Base-by-base conservation (phyloP, 2,888 invertebrate genomes). In the Cyaniris semiargus region DNA sequence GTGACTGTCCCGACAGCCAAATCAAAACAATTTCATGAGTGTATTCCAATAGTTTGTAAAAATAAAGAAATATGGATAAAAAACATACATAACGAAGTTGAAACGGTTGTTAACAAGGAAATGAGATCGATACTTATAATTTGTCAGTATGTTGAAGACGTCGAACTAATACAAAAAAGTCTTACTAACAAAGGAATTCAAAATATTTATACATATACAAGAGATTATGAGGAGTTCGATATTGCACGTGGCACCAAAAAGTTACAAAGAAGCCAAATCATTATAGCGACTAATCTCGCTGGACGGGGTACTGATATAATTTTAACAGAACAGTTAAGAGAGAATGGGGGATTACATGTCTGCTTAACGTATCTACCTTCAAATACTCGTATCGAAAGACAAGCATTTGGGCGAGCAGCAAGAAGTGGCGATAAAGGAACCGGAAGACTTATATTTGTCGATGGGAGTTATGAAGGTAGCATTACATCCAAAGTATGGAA, bases 271-370 rank as follows among this genome's bases (percentile, higher is more conserved):
- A 72, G 72, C 15, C 72, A 72, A 56, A 60, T 77, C 21, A 77
- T 77, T 38, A 72, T 77, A 72, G 71, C 77, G 27, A 77, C 77
- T 44, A 77, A 77, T 77, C 72, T 77, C 34, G 77, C 77, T 34
- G 77, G 77, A 18, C 72, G 77, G 23, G 77, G 77, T 38, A 77
- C 77, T 44, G 77, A 77, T 44, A 77, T 77, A 34, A 53, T 72
- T 23, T 27, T 77, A 72, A 72, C 71, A 58, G 56, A 77, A n/a
- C 38, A 21, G 18, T 77, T 77, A 56, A 72, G 58, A 58, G n/a
- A 31, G 10, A 72, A 38, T 0, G 77, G 77, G 15, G 77, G 77
- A n/a, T 21, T 77, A 15, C 77, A 77, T 34, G 77, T 77, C 10
- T 72, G 71, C 3, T 44, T 77, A 44, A 72, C 77, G 34, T 77